Base-by-base conservation (phyloP, 2,113 vertebrate genomes). In the Oxyruncus cristatus region DNA sequence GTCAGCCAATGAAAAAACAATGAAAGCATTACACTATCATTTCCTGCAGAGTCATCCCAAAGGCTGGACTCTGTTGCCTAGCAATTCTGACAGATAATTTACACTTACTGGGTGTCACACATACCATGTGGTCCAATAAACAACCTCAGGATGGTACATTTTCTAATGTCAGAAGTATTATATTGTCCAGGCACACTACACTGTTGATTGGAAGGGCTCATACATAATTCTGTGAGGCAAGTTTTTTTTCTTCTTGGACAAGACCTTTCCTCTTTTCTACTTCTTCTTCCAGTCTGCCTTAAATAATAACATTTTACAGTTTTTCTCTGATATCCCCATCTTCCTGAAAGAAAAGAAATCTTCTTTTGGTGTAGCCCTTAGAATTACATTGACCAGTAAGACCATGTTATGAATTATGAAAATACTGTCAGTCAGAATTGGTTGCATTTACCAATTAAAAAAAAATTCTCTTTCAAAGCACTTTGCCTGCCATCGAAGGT, bases 371-470 rank as follows among this genome's bases (percentile, higher is more conserved):
- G 85, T 93, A 89, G 71, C 56, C 76, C 94, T 94, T 92, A 86
- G 84, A 95, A 93, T 92, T 93, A 71, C 59, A 67, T 89, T 97
- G 97, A 74, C 87, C 96, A 95, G 41, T 79, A 95, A 80, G 67
- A 93, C 37, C 78, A 82, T 82, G 76, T 84, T 97, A 95, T 91
- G 86, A 97, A 97, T 97, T 97, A 94, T 95, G 91, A 97, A 98
- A 98, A 95, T 72, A 86, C 79, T 95, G 93, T 97, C 97, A 97
- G 73, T 96, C 95, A 96, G 89, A 94, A 97, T 95, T 41, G 63
- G 93, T 86, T 95, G 92, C 94, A 86, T 97, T 98, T 97, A 92
- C 92, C 95, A 94, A 96, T 95, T 96, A 96, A 94, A 98, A 98
- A 97, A 81, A 97, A 97, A 94, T 95, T 98, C 97, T 90, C 46